Evolutionary conservation across 2,797 vertebrate species (phyloP).

Genomic region (Enteromius paludinosus): DNA sequence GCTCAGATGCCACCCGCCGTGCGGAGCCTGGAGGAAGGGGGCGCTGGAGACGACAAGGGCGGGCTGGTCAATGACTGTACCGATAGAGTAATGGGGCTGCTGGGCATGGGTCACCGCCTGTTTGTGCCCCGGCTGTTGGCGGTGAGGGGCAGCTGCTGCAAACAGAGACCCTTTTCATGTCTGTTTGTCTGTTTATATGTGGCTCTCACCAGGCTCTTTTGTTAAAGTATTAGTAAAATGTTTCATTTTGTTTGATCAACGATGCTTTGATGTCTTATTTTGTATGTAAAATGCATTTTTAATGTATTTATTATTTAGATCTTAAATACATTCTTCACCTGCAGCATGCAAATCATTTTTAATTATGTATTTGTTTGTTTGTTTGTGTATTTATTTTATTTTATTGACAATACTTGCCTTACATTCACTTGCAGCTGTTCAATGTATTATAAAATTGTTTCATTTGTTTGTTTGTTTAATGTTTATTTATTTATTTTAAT

Average conservation of each 20-base stretch:
- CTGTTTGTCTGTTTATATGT: constrained; percentile 18
- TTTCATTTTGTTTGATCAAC: neutral
- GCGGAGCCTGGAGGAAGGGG: constrained; percentile 86
- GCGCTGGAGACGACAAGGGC: constrained; percentile 78
- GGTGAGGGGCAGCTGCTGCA: constrained; percentile 81
- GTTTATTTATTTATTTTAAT: too few relatives aligned
- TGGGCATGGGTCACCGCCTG: constrained; percentile 98
- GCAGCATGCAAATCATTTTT: neutral
- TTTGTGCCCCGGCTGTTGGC: constrained; percentile 96
- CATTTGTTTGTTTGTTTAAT: neutral
- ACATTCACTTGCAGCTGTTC: neutral
- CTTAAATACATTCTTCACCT: neutral
- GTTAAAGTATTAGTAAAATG: neutral
- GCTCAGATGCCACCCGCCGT: constrained; percentile 84
- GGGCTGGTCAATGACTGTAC: constrained; percentile 89
- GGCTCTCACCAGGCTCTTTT: neutral
- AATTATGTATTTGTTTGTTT: neutral
- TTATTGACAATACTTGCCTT: neutral
- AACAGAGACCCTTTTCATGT: neutral
- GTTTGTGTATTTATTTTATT: neutral
- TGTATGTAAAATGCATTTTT: neutral
- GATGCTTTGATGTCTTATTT: neutral
- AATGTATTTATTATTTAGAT: neutral
- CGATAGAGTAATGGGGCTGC: constrained; percentile 91
- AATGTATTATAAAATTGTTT: neutral